Evolutionary conservation across 2,113 vertebrate genomes (phyloP).

Genomic region (Telmatochromis sp.): DNA sequence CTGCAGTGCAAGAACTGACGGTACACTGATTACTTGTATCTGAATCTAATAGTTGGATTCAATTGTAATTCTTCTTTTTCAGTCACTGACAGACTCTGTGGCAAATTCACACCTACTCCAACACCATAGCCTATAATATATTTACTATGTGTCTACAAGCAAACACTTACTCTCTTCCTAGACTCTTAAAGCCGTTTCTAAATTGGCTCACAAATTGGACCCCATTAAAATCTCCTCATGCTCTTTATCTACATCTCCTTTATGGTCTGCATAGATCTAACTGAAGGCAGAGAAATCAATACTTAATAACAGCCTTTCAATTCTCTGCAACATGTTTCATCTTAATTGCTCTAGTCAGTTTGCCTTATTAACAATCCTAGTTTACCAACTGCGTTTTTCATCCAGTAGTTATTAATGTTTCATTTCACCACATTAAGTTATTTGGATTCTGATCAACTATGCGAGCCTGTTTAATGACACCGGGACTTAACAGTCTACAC

Average conservation of each 20-base stretch:
- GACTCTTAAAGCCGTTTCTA: neutral
- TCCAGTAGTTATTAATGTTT: neutral
- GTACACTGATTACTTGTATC: neutral
- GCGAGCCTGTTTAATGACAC: conserved; percentile 37
- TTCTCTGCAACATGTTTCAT: neutral
- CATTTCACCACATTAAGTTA: neutral
- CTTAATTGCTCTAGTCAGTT: neutral
- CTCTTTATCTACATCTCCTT: conserved; percentile 23
- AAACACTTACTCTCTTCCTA: neutral
- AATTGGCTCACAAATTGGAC: conserved; percentile 3
- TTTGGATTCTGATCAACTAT: neutral
- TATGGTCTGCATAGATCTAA: neutral
- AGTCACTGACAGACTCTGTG: neutral
- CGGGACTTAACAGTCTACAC: conserved; percentile 8
- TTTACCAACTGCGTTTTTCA: neutral
- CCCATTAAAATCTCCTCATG: neutral
- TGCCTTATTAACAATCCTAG: conserved; percentile 2
- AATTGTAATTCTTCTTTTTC: neutral
- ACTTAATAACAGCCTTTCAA: conserved; percentile 6
- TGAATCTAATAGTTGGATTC: neutral
- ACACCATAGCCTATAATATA: neutral
- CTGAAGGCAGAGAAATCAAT: conserved; percentile 14
- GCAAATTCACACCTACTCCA: neutral
- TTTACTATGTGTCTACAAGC: neutral
- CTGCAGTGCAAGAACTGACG: neutral